Conservation (phyloP, 1,140 invertebrate species). For the Magallana angulata region DNA sequence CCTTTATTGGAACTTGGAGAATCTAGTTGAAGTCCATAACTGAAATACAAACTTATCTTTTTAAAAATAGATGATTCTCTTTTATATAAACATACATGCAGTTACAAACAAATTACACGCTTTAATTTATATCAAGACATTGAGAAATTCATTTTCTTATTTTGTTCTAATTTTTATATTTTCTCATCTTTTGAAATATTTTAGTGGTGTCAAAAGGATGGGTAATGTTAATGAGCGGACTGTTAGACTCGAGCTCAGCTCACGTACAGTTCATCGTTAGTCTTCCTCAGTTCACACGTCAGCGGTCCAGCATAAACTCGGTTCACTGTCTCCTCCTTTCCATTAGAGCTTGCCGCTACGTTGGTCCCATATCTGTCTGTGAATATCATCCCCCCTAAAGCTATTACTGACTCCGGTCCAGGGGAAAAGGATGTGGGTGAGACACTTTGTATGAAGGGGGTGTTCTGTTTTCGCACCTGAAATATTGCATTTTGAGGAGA, state of each 20-base stretch:
- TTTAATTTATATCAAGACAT: no score
- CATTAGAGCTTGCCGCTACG: constrained; percentile 1
- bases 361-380: constrained; percentile 24
- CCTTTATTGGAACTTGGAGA: background rate
- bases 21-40: constrained; percentile 6
- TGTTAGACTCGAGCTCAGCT: no score
- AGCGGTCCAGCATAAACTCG: background rate
- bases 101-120: no score
- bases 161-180: no score
- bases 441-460: constrained; percentile 36
- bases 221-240: no score
- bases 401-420: constrained; percentile 38
- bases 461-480: constrained; percentile 38
- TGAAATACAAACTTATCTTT: background rate
- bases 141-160: no score
- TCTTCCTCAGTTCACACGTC: background rate
- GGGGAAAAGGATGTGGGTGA: constrained; percentile 46
- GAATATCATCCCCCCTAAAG: constrained; percentile 33
- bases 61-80: no score
- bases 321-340: constrained; percentile 35
- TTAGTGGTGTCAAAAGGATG: no score
- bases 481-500: background rate
- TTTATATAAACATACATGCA: no score
- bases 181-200: no score
- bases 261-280: background rate